Conservation (phyloP, 2,888 invertebrate species). For the Herminia tarsipennalis region DNA sequence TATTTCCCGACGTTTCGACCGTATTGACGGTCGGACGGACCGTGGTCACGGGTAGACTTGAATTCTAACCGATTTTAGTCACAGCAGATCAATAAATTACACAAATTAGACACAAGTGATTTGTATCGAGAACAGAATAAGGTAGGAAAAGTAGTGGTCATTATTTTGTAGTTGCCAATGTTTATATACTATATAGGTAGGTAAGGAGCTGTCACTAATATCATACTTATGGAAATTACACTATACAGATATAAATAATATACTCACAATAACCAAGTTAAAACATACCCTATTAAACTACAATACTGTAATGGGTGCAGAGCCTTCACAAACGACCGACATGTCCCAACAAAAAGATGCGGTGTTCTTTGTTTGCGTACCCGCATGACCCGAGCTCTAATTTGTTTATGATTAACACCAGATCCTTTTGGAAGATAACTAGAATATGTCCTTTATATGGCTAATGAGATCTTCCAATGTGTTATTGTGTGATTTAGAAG, state of each 20-base stretch:
- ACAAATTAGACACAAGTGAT: too few relatives aligned
- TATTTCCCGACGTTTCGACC: too few relatives aligned
- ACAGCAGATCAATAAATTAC: too few relatives aligned
- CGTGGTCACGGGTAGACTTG: too few relatives aligned
- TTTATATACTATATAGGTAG: too few relatives aligned
- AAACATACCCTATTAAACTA: neutral
- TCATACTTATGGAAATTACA: too few relatives aligned
- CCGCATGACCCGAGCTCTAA: slow-evolving; percentile 60
- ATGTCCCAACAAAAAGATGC: slow-evolving; percentile 48
- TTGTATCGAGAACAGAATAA: too few relatives aligned
- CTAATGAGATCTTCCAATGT: slow-evolving; percentile 1
- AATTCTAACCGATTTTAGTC: too few relatives aligned
- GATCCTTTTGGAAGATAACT: slow-evolving; percentile 28
- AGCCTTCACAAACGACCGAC: slow-evolving; percentile 1
- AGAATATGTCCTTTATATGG: slow-evolving; percentile 13
- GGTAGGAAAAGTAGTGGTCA: too few relatives aligned
- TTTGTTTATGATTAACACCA: slow-evolving; percentile 48
- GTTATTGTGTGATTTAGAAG: neutral
- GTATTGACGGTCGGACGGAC: too few relatives aligned
- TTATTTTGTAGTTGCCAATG: too few relatives aligned
- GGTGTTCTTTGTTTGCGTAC: slow-evolving; percentile 62
- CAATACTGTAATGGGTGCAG: neutral
- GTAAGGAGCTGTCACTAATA: too few relatives aligned
- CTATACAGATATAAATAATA: neutral
- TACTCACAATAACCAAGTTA: neutral